These are phyloP conservation scores for Percopsis omiscomaycus DNA, from an alignment of 2,797 vertebrate genomes.

Conservation along the genomic window DNA sequence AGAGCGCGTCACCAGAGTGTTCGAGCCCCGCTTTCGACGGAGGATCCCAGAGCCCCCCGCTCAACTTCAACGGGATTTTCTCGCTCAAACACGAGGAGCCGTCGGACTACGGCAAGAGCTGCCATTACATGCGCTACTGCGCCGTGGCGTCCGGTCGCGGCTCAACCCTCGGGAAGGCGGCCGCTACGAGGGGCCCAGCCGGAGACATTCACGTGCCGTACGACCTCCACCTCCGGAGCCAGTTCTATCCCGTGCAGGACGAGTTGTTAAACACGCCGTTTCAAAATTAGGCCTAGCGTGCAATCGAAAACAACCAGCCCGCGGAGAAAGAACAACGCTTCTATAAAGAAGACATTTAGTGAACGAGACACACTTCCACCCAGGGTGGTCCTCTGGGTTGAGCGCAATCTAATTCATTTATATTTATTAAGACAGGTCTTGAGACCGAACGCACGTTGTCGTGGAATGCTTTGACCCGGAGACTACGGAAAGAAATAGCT, in stretches of 20 bases:
- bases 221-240: constrained; percentile 89
- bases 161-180: constrained; percentile 82
- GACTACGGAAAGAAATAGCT: background rate
- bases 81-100: constrained; percentile 92
- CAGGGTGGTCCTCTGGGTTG: constrained; percentile 19
- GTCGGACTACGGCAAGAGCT: constrained; percentile 89
- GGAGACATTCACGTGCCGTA: constrained; percentile 86
- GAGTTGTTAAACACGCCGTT: constrained; percentile 88
- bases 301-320: background rate
- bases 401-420: constrained; percentile 34
- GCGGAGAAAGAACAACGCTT: background rate
- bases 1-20: constrained; percentile 87
- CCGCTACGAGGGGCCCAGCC: constrained; percentile 84
- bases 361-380: background rate
- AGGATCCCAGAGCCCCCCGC: constrained; percentile 85
- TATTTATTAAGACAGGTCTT: constrained; percentile 29
- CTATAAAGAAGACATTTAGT: background rate
- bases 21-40: constrained; percentile 87
- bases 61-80: constrained; percentile 95
- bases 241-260: constrained; percentile 88
- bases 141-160: constrained; percentile 82
- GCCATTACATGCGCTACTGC: constrained; percentile 92
- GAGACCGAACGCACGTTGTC: constrained; percentile 11
- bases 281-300: constrained; percentile 73
- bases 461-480: constrained; percentile 11